Conservation (phyloP, 2,888 invertebrate species). For the Neocrepidodera transversa region DNA sequence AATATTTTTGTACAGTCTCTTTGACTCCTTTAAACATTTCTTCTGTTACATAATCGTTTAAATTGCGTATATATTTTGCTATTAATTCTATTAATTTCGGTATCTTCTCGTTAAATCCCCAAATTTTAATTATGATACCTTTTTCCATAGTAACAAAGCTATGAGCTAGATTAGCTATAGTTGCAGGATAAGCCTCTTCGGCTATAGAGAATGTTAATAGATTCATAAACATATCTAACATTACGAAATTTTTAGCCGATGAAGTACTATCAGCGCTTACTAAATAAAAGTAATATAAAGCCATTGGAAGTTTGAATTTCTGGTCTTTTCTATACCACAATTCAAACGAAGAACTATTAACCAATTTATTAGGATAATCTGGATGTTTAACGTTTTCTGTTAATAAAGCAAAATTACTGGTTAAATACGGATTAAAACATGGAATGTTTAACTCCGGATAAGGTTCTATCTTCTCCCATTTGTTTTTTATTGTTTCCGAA, state of each 20-base stretch:
- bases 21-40: conserved; percentile 77
- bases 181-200: conserved; percentile 46
- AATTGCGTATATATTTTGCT: conserved; percentile 69
- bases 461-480: conserved; percentile 68
- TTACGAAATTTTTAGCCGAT: conserved; percentile 57
- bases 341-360: conserved; percentile 66
- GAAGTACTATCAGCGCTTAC: conserved; percentile 71
- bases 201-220: conserved; percentile 39
- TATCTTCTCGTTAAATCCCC: conserved; percentile 47
- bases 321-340: conserved; percentile 86
- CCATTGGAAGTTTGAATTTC: conserved; percentile 82
- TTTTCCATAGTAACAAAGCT: conserved; percentile 38
- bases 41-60: conserved; percentile 64
- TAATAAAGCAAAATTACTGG: conserved; percentile 72
- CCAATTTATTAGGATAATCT: conserved; percentile 67
- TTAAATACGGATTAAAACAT: conserved; percentile 74
- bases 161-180: conserved; percentile 38
- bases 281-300: conserved; percentile 75
- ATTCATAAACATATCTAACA: conserved; percentile 43
- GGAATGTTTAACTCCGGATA: conserved; percentile 72
- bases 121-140: conserved; percentile 43
- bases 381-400: conserved; percentile 56
- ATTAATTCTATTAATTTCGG: conserved; percentile 73
- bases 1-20: conserved; percentile 68
- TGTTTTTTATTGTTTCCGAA: conserved; percentile 68